phyloP scores from a whole-genome alignment of 30 jellyfish, hydroid and myxozoan genomes.

The Aurelia aurita region DNA sequence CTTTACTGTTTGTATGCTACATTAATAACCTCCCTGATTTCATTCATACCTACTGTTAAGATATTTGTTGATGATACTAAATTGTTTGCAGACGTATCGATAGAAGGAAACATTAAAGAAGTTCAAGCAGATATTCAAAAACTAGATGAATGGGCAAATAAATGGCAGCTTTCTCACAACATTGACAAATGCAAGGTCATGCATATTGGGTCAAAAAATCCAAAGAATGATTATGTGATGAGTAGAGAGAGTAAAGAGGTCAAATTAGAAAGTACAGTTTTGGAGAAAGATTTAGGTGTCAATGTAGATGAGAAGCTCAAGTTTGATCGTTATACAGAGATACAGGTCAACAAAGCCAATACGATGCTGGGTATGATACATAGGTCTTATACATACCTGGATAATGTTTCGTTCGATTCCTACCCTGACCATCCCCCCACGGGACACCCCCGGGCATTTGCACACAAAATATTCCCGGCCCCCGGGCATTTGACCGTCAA shows the following conservation, averaged over 20 bases:
- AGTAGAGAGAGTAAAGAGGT: too few species aligned
- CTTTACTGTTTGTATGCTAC: constrained; percentile 26
- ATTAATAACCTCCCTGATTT: constrained; percentile 30
- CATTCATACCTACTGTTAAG: constrained; percentile 6
- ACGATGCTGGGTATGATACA: constrained; percentile 12
- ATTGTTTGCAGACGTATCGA: constrained; percentile 20
- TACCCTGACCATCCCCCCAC: too few species aligned
- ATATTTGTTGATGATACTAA: constrained; percentile 47
- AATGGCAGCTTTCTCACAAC: constrained; percentile 25
- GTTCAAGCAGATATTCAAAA: constrained; percentile 11
- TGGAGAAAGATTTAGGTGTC: constrained; percentile 16
- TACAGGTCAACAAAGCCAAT: constrained; percentile 17
- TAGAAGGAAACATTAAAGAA: constrained; percentile 19
- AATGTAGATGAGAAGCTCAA: constrained; percentile 31
- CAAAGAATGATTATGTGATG: background rate
- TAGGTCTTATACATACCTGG: constrained; percentile 15
- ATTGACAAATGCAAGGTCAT: constrained; percentile 34
- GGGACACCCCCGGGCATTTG: too few species aligned
- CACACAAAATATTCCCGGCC: too few species aligned
- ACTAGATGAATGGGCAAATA: constrained; percentile 28
- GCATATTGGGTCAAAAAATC: constrained; percentile 14
- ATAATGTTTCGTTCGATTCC: too few species aligned
- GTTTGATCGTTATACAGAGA: constrained; percentile 9
- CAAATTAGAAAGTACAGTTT: too few species aligned
- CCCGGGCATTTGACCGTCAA: too few species aligned